These are phyloP conservation scores for Helobdella robusta DNA, from an alignment of 2,888 invertebrate genomes.

Conservation along the genomic window DNA sequence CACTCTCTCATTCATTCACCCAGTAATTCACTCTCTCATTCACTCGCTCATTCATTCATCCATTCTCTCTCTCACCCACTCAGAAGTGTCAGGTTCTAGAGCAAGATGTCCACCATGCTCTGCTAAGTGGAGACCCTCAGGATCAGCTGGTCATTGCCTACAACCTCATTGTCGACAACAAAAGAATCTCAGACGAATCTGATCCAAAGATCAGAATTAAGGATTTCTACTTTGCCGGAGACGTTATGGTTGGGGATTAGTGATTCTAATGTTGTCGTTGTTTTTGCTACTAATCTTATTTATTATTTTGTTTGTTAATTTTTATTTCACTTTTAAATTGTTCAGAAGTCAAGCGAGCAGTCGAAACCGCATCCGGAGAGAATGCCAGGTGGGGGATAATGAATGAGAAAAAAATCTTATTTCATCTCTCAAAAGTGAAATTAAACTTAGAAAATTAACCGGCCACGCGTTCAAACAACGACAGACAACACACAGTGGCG, in stretches of 20 bases:
- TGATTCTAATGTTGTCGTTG: background rate
- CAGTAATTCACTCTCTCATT: too few relatives aligned
- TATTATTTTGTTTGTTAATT: background rate
- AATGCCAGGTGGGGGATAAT: slow-evolving; percentile 66
- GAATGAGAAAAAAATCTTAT: too few relatives aligned
- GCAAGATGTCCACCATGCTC: slow-evolving; percentile 82
- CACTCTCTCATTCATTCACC: slow-evolving; percentile 13
- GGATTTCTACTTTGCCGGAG: slow-evolving; percentile 84
- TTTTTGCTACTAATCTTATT: background rate
- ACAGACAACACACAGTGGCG: too few relatives aligned
- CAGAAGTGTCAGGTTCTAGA: slow-evolving; percentile 88
- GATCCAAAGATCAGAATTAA: slow-evolving; percentile 50
- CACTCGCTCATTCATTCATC: background rate
- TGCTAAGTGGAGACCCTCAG: slow-evolving; percentile 89
- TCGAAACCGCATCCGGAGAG: slow-evolving; percentile 74
- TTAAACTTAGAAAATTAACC: too few relatives aligned
- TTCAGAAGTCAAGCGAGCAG: slow-evolving; percentile 10
- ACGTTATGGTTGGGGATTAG: background rate
- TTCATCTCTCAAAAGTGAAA: too few relatives aligned
- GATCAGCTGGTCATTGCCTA: slow-evolving; percentile 97
- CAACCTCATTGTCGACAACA: slow-evolving; percentile 94
- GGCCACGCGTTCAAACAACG: too few relatives aligned
- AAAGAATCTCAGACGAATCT: slow-evolving; percentile 55
- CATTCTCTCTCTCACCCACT: slow-evolving; percentile 17
- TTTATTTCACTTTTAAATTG: background rate